phyloP scores from a whole-genome alignment of 1,140 invertebrate genomes.

The Nixonia krombeini region DNA sequence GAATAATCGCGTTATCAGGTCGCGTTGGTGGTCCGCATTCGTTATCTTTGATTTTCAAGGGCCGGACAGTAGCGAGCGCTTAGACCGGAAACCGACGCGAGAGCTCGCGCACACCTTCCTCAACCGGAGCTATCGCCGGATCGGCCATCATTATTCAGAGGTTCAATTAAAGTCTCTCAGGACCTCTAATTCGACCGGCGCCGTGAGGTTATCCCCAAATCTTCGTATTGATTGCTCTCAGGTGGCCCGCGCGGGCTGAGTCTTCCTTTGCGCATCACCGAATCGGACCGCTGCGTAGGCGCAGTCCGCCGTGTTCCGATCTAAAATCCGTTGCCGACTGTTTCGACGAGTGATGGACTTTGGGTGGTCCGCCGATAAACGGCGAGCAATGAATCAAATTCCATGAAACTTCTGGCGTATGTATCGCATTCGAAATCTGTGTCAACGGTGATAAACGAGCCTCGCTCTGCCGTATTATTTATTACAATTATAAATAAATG shows the following conservation, averaged over 20 bases:
- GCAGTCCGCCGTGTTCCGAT: slow-evolving; percentile 63
- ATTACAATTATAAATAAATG: too few species aligned
- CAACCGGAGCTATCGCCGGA: slow-evolving; percentile 54
- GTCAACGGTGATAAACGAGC: too few species aligned
- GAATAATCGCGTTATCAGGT: slow-evolving; percentile 20
- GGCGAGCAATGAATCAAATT: slow-evolving; percentile 64
- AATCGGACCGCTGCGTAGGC: slow-evolving; percentile 56
- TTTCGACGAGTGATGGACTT: slow-evolving; percentile 59
- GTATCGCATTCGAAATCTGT: too few species aligned
- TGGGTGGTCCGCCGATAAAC: slow-evolving; percentile 64
- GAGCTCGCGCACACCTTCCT: slow-evolving; percentile 47
- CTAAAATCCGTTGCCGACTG: slow-evolving; percentile 61
- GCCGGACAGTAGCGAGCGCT: slow-evolving; percentile 20
- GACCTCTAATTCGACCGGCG: slow-evolving; percentile 65
- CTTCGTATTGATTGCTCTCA: slow-evolving; percentile 65
- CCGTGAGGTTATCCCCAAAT: slow-evolving; percentile 65
- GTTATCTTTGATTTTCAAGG: slow-evolving; percentile 28
- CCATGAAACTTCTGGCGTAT: too few species aligned
- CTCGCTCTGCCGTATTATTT: too few species aligned
- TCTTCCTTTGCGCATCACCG: slow-evolving; percentile 28
- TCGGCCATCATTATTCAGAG: slow-evolving; percentile 69
- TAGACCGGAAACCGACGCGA: slow-evolving; percentile 30
- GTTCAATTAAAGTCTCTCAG: slow-evolving; percentile 68
- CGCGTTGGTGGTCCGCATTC: slow-evolving; percentile 37
- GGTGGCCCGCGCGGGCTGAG: slow-evolving; percentile 47